These are phyloP conservation scores for Sycobia sp. DNA, from an alignment of 1,140 invertebrate species.

Conservation along the genomic window DNA sequence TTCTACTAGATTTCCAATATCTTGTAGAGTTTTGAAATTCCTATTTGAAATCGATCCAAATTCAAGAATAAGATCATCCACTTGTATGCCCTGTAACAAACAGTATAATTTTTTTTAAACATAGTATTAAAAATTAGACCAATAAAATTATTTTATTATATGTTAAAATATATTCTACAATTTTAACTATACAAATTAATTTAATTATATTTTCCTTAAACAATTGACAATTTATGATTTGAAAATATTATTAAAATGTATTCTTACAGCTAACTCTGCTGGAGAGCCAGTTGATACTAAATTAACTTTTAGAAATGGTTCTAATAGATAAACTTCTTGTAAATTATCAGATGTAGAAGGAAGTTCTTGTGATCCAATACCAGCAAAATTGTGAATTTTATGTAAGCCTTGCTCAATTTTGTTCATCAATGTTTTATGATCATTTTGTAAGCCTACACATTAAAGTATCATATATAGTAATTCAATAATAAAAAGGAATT, in stretches of 20 bases:
- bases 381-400: constrained; percentile 59
- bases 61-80: constrained; percentile 75
- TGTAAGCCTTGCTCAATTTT: constrained; percentile 80
- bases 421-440: constrained; percentile 84
- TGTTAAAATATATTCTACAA: no score
- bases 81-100: constrained; percentile 71
- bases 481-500: constrained; percentile 10
- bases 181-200: no score
- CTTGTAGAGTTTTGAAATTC: constrained; percentile 75
- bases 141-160: no score
- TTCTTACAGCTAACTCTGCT: constrained; percentile 75
- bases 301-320: constrained; percentile 75
- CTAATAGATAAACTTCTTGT: constrained; percentile 36
- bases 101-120: no score
- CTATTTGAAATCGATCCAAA: constrained; percentile 81
- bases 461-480: not conserved
- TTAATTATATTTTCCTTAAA: no score
- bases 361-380: constrained; percentile 14
- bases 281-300: constrained; percentile 79
- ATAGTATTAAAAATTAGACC: no score
- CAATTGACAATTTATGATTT: no score
- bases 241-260: constrained; percentile 10
- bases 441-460: constrained; percentile 82
- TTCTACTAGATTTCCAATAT: constrained; percentile 74
- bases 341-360: constrained; percentile 17